phyloP scores from a whole-genome alignment of 1,140 invertebrate species.

The Drosophila teissieri region DNA sequence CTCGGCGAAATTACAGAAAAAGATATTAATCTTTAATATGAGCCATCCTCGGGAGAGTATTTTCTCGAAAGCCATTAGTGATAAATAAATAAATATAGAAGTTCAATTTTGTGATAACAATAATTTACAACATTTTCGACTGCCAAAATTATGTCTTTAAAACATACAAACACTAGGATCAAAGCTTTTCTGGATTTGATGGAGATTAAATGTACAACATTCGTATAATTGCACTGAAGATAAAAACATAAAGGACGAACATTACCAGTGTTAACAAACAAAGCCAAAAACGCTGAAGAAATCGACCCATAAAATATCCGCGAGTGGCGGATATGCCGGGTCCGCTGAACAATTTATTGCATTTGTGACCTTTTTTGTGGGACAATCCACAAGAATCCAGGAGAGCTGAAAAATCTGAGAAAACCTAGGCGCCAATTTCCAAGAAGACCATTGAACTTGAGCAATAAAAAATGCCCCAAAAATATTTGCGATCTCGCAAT shows the following conservation, averaged over 20 bases:
- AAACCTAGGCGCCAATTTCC: constrained; percentile 15
- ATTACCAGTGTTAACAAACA: constrained; percentile 24
- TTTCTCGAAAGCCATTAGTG: no score
- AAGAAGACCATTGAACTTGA: constrained; percentile 29
- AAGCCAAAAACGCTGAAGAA: constrained; percentile 18
- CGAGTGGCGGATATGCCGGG: constrained; percentile 32
- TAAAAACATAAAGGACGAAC: constrained; percentile 8
- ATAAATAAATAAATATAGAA: no score
- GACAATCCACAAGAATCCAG: constrained; percentile 22
- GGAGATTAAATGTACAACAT: not conserved
- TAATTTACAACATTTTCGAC: no score
- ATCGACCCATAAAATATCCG: constrained; percentile 21
- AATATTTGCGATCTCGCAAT: constrained; percentile 12
- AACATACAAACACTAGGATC: no score
- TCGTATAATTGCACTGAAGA: not conserved
- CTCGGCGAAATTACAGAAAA: not conserved
- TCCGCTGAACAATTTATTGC: constrained; percentile 42
- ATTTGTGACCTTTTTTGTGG: constrained; percentile 45
- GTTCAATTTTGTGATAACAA: no score
- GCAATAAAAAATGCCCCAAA: constrained; percentile 25
- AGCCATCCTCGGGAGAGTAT: no score
- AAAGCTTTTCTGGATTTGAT: not conserved
- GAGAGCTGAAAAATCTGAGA: not conserved
- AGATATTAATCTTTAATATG: not conserved
- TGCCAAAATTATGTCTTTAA: no score